phyloP scores from a whole-genome alignment of 1,140 invertebrate species.

The Brachionus plicatilis region DNA sequence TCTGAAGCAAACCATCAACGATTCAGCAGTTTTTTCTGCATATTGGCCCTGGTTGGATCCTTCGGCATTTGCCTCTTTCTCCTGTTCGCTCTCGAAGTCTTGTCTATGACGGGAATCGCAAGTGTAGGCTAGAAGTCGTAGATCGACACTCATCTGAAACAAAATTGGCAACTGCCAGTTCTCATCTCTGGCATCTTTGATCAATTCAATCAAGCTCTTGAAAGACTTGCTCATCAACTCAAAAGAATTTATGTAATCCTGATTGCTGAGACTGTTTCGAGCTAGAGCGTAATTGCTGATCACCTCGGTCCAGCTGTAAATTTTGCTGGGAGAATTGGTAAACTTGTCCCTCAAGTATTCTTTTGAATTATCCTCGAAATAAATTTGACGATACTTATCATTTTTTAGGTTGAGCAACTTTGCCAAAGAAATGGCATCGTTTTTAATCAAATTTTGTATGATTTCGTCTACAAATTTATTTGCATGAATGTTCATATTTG shows the following conservation, averaged over 20 bases:
- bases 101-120: neutral
- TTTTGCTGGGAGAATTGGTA: neutral
- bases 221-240: conserved; percentile 31
- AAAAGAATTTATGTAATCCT: neutral
- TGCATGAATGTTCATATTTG: conserved; percentile 16
- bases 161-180: conserved; percentile 90
- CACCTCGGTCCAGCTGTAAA: conserved; percentile 21
- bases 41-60: conserved; percentile 64
- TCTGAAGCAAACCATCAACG: conserved; percentile 85
- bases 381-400: neutral
- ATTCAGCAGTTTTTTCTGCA: conserved; percentile 86
- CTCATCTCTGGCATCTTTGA: conserved; percentile 68
- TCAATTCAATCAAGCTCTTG: conserved; percentile 27
- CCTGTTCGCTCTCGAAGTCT: conserved; percentile 47
- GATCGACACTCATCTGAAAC: conserved; percentile 78
- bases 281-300: conserved; percentile 8
- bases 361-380: neutral
- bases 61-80: conserved; percentile 49
- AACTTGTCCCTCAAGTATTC: conserved; percentile 13
- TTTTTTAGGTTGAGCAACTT: conserved; percentile 12
- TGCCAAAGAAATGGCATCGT: neutral
- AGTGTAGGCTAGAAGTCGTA: conserved; percentile 69
- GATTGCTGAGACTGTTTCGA: conserved; percentile 3
- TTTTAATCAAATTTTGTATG: neutral
- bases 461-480: conserved; percentile 27